Evolutionary conservation across 2,888 invertebrate genomes (phyloP).

Genomic region (Aspidiotus destructor): DNA sequence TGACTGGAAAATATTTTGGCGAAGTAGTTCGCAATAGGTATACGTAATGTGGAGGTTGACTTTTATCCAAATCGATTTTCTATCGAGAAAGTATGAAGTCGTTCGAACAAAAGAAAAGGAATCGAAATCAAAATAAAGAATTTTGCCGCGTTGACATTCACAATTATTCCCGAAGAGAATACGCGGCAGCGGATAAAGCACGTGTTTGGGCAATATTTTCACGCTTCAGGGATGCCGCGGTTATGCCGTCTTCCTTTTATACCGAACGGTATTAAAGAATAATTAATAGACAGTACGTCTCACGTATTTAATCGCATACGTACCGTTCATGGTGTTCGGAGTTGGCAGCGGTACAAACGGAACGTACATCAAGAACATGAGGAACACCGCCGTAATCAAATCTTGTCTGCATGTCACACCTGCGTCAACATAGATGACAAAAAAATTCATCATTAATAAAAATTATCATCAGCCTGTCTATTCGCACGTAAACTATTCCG

Average conservation of each 20-base stretch:
- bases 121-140: no score
- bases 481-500: not conserved
- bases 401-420: conserved; percentile 74
- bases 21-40: not conserved
- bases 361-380: conserved; percentile 64
- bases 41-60: not conserved
- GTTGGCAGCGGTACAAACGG: conserved; percentile 68
- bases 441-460: no score
- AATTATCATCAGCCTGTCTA: not conserved
- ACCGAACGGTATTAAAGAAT: not conserved
- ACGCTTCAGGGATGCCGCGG: no score
- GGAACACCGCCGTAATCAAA: conserved; percentile 67
- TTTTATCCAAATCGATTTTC: conserved; percentile 1
- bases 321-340: conserved; percentile 54
- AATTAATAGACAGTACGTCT: not conserved
- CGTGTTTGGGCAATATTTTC: no score
- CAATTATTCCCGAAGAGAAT: no score
- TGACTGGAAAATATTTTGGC: no score
- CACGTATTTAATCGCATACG: conserved; percentile 6
- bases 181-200: no score
- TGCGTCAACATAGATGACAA: conserved; percentile 42
- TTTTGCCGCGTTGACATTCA: no score
- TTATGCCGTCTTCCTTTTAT: no score
- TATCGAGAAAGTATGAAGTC: no score
- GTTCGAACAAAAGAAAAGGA: no score